Percentiles rank a stretch among this genome's conserved stretches.
These are phyloP conservation scores for Limnephilus marmoratus DNA, from an alignment of 2,888 invertebrate species.

Conservation along the genomic window DNA sequence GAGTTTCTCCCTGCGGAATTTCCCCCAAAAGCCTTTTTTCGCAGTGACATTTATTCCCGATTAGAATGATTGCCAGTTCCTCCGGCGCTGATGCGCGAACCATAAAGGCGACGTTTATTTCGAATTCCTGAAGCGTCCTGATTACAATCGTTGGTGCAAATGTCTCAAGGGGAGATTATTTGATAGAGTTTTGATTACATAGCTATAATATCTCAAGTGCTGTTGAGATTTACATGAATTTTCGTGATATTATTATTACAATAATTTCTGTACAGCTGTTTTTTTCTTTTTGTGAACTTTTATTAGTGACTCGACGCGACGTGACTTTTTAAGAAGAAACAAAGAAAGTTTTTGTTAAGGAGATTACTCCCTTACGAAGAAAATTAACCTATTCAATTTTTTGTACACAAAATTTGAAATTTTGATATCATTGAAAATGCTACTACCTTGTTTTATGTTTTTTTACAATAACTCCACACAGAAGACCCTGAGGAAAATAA, in stretches of 20 bases:
- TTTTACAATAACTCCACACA: no score
- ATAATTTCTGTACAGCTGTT: background rate
- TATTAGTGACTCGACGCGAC: no score
- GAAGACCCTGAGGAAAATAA: no score
- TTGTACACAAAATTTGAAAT: no score
- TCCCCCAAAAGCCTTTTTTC: conserved; percentile 39
- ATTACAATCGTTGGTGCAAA: conserved; percentile 10
- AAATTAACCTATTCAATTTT: no score
- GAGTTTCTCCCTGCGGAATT: conserved; percentile 45
- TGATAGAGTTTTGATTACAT: background rate
- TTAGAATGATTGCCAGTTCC: conserved; percentile 32
- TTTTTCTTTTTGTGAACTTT: background rate
- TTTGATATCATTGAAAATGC: no score
- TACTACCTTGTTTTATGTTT: no score
- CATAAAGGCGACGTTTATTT: background rate
- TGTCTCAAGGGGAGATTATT: background rate
- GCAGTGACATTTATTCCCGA: conserved; percentile 59
- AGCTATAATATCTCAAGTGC: background rate
- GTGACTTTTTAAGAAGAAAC: no score
- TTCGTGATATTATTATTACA: background rate
- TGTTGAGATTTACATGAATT: background rate
- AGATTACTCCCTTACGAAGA: no score
- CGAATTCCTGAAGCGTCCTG: conserved; percentile 15
- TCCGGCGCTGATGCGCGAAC: background rate
- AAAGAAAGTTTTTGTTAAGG: no score